phyloP scores from a whole-genome alignment of 2,113 vertebrate species.

The Sander vitreus region DNA sequence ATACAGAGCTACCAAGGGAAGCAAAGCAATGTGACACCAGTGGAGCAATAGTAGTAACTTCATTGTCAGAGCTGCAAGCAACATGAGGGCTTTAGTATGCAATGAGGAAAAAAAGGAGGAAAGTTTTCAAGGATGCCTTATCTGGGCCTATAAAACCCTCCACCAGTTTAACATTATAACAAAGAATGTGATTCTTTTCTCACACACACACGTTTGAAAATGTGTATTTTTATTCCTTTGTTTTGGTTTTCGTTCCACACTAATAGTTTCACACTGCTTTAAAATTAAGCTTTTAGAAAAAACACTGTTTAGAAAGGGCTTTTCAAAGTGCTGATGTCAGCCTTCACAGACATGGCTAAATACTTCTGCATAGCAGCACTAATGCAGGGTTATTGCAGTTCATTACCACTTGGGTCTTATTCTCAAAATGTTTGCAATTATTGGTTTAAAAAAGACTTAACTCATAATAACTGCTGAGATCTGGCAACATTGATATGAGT shows the following conservation, averaged over 20 bases:
- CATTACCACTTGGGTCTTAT: background rate
- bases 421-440: background rate
- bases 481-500: background rate
- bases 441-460: background rate
- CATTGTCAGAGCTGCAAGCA: conserved; percentile 30
- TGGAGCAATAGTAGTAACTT: conserved; percentile 51
- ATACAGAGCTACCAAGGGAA: conserved; percentile 34
- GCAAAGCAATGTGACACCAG: conserved; percentile 34
- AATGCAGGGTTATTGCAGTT: background rate
- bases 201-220: background rate
- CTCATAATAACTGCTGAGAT: background rate
- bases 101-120: background rate
- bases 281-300: background rate
- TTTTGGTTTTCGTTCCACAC: conserved; percentile 2
- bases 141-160: background rate
- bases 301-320: background rate
- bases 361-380: background rate
- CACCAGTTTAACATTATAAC: background rate
- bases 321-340: background rate
- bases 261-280: conserved; percentile 1
- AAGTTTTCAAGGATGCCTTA: background rate
- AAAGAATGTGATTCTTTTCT: background rate
- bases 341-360: background rate
- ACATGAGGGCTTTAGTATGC: conserved; percentile 15
- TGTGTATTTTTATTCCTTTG: background rate